These are phyloP conservation scores for Patella caerulea DNA, from an alignment of 2,888 invertebrate genomes.

Conservation along the genomic window DNA sequence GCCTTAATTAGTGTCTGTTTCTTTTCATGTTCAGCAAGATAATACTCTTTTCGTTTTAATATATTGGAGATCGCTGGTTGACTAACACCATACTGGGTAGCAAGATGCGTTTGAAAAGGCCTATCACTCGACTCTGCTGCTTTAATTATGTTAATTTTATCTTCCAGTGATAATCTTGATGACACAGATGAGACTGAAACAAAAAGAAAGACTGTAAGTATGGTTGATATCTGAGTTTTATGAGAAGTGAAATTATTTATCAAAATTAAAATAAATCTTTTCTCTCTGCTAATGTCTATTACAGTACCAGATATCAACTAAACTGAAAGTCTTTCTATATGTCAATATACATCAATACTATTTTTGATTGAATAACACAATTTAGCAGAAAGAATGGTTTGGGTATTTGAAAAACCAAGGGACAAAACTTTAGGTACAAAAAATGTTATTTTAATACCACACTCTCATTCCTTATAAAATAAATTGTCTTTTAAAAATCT, in stretches of 20 bases:
- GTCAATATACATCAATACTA: too few species aligned
- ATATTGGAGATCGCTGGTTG: neutral
- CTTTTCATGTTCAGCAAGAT: constrained; percentile 1
- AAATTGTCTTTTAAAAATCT: too few species aligned
- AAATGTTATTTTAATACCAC: too few species aligned
- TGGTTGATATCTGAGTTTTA: neutral
- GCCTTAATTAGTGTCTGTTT: neutral
- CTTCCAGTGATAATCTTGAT: neutral
- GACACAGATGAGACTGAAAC: neutral
- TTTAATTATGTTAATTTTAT: neutral
- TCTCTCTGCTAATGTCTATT: neutral
- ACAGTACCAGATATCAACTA: too few species aligned
- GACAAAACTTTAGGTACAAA: too few species aligned
- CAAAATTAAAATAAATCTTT: neutral
- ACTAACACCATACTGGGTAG: neutral
- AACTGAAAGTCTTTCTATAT: too few species aligned
- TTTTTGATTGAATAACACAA: too few species aligned
- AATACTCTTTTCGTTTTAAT: neutral
- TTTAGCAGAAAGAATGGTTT: too few species aligned
- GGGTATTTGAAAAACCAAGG: too few species aligned
- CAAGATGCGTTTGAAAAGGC: neutral
- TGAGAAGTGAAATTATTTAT: constrained; percentile 1
- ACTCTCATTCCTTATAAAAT: too few species aligned
- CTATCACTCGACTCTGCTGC: constrained; percentile 2
- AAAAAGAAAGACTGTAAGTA: constrained; percentile 7